A percentile compares a stretch with the other conserved stretches of the same genome.
Evolutionary conservation across 2,113 vertebrate species (phyloP).

Genomic region (Phaethornis superciliosus): DNA sequence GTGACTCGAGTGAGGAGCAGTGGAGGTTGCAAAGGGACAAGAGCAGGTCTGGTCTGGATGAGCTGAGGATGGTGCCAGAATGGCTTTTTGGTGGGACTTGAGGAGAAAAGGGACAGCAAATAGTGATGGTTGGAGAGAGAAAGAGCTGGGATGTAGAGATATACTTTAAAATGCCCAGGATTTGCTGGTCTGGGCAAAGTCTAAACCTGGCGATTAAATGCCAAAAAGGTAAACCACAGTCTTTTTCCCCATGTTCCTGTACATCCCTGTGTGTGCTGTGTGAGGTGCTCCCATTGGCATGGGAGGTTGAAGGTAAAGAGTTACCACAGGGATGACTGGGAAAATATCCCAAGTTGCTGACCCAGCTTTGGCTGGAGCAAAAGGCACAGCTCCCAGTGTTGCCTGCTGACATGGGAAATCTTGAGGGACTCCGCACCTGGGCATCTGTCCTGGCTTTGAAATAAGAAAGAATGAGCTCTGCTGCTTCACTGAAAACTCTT

Average conservation of each 20-base stretch:
- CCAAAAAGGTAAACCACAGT: background rate
- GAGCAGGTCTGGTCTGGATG: background rate
- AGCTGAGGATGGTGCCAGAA: background rate
- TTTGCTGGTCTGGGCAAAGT: background rate
- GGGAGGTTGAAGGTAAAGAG: background rate
- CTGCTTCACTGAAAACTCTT: background rate
- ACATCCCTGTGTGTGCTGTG: background rate
- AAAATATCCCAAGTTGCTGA: rapidly evolving
- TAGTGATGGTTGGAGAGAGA: background rate
- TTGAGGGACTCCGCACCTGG: background rate
- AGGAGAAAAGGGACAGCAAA: background rate
- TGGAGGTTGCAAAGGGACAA: background rate
- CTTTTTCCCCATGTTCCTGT: background rate
- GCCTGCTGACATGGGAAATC: background rate
- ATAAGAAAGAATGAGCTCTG: background rate
- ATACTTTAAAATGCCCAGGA: background rate
- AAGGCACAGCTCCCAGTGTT: background rate
- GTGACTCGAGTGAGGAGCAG: rapidly evolving
- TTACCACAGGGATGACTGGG: background rate
- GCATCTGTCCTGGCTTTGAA: background rate
- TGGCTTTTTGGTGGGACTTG: rapidly evolving
- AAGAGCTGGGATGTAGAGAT: background rate
- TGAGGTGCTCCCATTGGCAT: background rate
- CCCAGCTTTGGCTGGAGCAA: background rate
- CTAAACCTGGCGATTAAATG: background rate